Percentiles rank a stretch among this genome's conserved stretches.
phyloP scores from a whole-genome alignment of 1,140 invertebrate genomes.

The Coptotermes formosanus region DNA sequence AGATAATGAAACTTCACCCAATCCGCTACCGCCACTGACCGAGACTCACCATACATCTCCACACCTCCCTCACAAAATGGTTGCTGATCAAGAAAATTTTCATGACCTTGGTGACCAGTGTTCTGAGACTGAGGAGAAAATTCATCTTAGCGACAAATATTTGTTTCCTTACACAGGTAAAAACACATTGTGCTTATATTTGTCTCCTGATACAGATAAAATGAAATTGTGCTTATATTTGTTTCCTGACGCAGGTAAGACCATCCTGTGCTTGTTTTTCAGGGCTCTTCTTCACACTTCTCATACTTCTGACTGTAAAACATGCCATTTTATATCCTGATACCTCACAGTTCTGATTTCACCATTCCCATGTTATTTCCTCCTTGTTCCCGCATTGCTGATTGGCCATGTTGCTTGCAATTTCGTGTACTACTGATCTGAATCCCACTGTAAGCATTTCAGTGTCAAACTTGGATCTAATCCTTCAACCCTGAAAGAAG shows the following conservation, averaged over 20 bases:
- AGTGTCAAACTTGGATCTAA: no score
- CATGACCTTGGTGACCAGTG: conserved; percentile 59
- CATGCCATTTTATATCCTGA: no score
- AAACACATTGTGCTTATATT: conserved; percentile 23
- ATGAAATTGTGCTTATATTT: neutral
- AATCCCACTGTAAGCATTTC: no score
- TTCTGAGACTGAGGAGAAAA: conserved; percentile 71
- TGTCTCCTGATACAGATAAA: conserved; percentile 37
- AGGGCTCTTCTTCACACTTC: neutral
- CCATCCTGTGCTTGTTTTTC: neutral
- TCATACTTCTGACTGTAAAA: neutral
- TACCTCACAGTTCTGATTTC: no score
- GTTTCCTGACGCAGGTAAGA: neutral
- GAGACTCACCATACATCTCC: conserved; percentile 55
- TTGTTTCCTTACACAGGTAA: conserved; percentile 70
- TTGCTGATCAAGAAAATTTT: conserved; percentile 57
- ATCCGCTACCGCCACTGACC: conserved; percentile 66
- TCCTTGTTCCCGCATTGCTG: no score
- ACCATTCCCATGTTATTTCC: no score
- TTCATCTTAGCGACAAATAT: conserved; percentile 72
- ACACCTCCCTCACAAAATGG: conserved; percentile 56
- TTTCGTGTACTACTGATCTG: no score
- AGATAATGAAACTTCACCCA: conserved; percentile 69
- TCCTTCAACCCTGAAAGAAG: no score
- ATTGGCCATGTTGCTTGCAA: no score